A percentile compares a stretch with the other conserved stretches of the same genome.
These are phyloP conservation scores for Sigmodon hispidus DNA, from an alignment of 2,113 vertebrate species.

Conservation along the genomic window DNA sequence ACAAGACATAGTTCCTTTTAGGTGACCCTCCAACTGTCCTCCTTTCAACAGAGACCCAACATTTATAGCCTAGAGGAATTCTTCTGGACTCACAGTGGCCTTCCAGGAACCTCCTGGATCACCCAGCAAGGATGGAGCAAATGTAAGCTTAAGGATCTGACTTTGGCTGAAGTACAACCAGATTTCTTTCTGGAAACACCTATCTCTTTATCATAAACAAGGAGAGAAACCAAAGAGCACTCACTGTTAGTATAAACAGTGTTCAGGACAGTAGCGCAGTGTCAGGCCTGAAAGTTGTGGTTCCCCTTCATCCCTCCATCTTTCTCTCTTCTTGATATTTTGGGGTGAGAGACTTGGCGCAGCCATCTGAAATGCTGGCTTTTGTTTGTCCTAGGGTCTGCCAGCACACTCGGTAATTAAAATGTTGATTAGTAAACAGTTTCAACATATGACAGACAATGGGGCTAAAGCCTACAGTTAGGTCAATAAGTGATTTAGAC, in stretches of 20 bases:
- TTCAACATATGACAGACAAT: conserved; percentile 88
- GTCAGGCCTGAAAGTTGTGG: neutral
- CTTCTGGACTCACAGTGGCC: neutral
- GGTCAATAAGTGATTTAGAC: conserved; percentile 93
- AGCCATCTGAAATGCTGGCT: conserved; percentile 61
- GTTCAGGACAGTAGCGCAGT: neutral
- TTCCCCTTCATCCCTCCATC: neutral
- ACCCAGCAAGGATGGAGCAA: neutral
- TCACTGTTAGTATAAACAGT: neutral
- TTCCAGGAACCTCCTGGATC: neutral
- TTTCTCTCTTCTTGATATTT: conserved; percentile 41
- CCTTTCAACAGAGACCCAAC: neutral
- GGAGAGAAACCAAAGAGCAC: neutral
- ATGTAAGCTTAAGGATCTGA: neutral
- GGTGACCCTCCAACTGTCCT: neutral
- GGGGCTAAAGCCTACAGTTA: conserved; percentile 87
- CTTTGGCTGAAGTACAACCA: neutral
- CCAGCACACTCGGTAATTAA: conserved; percentile 85
- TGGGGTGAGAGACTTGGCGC: conserved; percentile 29
- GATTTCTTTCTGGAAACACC: conserved; percentile 37
- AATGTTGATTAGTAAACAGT: conserved; percentile 88
- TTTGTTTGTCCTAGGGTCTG: conserved; percentile 84
- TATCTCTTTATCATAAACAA: neutral
- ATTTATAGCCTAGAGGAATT: neutral
- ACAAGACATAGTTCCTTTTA: neutral